Percentiles rank a stretch among this genome's conserved stretches.
Conservation (phyloP, 2,113 vertebrate genomes). For the Numenius arquata region DNA sequence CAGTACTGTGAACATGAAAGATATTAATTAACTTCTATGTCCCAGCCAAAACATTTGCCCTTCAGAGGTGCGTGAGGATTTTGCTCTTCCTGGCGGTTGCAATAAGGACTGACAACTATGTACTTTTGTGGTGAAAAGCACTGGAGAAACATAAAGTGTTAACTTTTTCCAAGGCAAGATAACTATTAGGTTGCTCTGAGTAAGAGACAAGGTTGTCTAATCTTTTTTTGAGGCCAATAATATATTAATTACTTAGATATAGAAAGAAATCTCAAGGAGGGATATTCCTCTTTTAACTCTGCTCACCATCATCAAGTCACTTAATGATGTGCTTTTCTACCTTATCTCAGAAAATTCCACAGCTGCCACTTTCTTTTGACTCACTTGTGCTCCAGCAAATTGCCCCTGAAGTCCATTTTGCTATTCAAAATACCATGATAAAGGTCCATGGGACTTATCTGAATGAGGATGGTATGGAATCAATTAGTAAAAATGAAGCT, state of each 20-base stretch:
- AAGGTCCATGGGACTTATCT: background rate
- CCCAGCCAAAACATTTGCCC: constrained; percentile 10
- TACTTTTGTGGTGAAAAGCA: background rate
- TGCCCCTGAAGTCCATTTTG: background rate
- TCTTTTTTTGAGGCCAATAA: background rate
- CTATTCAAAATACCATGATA: background rate
- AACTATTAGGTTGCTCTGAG: background rate
- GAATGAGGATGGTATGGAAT: background rate
- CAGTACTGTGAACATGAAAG: constrained; percentile 12
- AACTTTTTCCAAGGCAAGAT: background rate
- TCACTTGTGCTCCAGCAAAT: background rate
- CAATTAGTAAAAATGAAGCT: background rate
- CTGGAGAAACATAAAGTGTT: background rate
- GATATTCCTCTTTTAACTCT: background rate
- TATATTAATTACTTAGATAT: background rate
- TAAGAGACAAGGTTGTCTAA: background rate
- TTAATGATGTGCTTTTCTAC: background rate
- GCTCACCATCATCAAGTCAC: background rate
- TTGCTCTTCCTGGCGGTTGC: background rate
- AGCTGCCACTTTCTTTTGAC: background rate
- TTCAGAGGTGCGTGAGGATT: background rate
- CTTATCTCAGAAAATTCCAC: background rate
- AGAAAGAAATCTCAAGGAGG: background rate
- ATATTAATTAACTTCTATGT: constrained; percentile 32
- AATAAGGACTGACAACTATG: background rate